These are phyloP conservation scores for Ispidina lecontei DNA, from an alignment of 2,797 vertebrate species.

Conservation along the genomic window DNA sequence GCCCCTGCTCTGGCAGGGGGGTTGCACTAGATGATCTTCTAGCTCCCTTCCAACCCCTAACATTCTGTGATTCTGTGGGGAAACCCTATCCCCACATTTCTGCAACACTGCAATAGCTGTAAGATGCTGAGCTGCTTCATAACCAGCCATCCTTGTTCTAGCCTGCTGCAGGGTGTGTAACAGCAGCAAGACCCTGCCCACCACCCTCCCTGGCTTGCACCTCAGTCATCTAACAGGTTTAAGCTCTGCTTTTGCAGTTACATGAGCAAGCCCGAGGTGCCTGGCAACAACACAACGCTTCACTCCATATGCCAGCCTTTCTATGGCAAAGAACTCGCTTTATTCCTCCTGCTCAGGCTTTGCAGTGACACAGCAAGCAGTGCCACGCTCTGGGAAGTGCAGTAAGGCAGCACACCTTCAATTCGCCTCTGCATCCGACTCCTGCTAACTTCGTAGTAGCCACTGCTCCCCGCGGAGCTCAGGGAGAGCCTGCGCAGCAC, in stretches of 20 bases:
- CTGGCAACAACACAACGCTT: neutral
- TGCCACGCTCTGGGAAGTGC: neutral
- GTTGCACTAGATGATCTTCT: no score
- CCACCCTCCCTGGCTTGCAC: neutral
- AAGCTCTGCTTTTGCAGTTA: neutral
- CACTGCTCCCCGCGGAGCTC: slow-evolving; percentile 72
- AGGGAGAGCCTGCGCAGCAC: slow-evolving; percentile 80
- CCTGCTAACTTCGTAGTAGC: slow-evolving; percentile 77
- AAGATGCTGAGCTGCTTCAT: neutral
- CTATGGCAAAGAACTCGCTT: neutral
- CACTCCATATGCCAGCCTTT: neutral
- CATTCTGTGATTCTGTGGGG: neutral
- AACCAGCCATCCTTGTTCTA: neutral
- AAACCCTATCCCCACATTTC: neutral
- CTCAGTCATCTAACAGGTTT: neutral
- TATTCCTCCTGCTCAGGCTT: neutral
- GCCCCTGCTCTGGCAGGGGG: no score
- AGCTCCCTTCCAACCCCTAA: no score
- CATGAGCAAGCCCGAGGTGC: neutral
- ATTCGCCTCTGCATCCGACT: slow-evolving; percentile 82
- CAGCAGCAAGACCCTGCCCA: neutral
- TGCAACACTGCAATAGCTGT: neutral
- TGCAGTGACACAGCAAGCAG: neutral
- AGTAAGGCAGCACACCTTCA: slow-evolving; percentile 82
- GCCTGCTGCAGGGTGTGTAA: neutral